Conservation (phyloP, 2,113 vertebrate species). For the Nestor notabilis region DNA sequence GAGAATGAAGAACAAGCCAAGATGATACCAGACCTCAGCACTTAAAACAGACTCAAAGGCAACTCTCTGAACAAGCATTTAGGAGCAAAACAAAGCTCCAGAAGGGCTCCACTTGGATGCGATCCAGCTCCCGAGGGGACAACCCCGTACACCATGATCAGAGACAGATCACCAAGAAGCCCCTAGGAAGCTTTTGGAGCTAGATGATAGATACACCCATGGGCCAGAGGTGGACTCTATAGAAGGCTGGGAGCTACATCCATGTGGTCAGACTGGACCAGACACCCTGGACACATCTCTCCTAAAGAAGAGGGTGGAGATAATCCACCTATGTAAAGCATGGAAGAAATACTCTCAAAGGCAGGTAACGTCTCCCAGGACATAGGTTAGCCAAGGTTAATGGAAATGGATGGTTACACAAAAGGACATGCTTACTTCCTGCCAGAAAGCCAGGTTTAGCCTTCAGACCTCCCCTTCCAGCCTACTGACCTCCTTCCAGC, state of each 20-base stretch:
- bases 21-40: not conserved
- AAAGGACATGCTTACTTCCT: not conserved
- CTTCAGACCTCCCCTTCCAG: not conserved
- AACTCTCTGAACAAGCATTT: not conserved
- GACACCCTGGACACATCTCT: not conserved
- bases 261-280: not conserved
- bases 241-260: not conserved
- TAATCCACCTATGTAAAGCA: not conserved
- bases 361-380: not conserved
- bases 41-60: not conserved
- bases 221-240: not conserved
- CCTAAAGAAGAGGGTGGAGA: not conserved
- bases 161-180: not conserved
- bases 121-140: not conserved
- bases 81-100: not conserved
- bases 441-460: not conserved
- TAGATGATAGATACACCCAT: accelerated
- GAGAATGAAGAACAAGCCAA: not conserved
- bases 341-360: not conserved
- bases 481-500: not conserved
- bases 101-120: not conserved
- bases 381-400: not conserved
- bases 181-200: not conserved
- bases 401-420: not conserved
- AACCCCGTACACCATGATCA: not conserved